Conservation (phyloP, 1,140 invertebrate genomes). For the Spodoptera frugiperda region DNA sequence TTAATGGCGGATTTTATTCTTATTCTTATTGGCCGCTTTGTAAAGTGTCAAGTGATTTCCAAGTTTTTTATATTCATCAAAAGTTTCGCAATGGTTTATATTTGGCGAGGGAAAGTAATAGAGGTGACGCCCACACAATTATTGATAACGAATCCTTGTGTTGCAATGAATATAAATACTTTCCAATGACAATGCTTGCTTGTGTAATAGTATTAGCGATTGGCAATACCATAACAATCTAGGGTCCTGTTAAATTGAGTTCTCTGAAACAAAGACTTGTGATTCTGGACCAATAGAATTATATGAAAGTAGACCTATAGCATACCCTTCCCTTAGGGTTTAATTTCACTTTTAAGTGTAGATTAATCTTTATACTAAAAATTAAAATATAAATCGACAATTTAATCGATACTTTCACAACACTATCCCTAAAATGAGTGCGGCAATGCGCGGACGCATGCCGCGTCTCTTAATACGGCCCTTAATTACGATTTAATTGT, state of each 20-base stretch:
- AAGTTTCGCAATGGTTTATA: slow-evolving; percentile 24
- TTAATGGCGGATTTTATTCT: slow-evolving; percentile 64
- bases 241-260: not conserved
- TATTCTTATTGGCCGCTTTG: slow-evolving; percentile 55
- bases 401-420: slow-evolving; percentile 48
- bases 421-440: slow-evolving; percentile 70
- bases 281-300: too few relatives aligned
- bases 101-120: slow-evolving; percentile 18
- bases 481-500: slow-evolving; percentile 85
- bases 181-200: not conserved
- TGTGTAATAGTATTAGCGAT: not conserved
- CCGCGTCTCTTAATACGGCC: slow-evolving; percentile 76
- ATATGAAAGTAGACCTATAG: not conserved
- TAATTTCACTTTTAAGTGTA: too few relatives aligned
- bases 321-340: too few relatives aligned
- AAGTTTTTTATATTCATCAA: slow-evolving; percentile 31
- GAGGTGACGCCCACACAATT: slow-evolving; percentile 3
- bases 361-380: too few relatives aligned
- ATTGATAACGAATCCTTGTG: slow-evolving; percentile 16
- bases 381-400: slow-evolving; percentile 45
- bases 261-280: not conserved
- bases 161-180: not conserved
- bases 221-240: not conserved
- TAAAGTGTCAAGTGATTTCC: slow-evolving; percentile 42
- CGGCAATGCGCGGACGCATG: slow-evolving; percentile 72